Evolutionary conservation across 92 coral and sea anemone species (phyloP).

Genomic region (Palythoa caribaeorum): DNA sequence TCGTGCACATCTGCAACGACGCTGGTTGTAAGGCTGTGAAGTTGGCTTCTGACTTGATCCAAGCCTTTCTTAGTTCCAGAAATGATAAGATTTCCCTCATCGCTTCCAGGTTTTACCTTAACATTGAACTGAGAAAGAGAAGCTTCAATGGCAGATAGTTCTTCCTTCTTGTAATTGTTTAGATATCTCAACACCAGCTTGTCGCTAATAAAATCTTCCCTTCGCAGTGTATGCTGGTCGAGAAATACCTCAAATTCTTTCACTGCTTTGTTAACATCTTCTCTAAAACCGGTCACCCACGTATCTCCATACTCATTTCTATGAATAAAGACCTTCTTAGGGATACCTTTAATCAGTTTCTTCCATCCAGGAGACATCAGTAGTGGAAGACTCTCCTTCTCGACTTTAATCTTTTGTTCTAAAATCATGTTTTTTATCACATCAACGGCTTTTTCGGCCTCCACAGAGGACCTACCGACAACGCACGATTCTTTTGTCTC

Average conservation of each 20-base stretch:
- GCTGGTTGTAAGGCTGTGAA: slow-evolving; percentile 36
- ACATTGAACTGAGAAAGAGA: slow-evolving; percentile 60
- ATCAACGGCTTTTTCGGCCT: slow-evolving; percentile 63
- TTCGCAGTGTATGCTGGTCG: slow-evolving; percentile 60
- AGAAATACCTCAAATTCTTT: slow-evolving; percentile 59
- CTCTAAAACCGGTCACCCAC: slow-evolving; percentile 71
- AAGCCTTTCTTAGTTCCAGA: slow-evolving; percentile 81
- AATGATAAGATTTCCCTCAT: slow-evolving; percentile 56
- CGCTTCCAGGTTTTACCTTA: slow-evolving; percentile 49
- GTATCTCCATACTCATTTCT: slow-evolving; percentile 69
- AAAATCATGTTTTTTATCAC: slow-evolving; percentile 51
- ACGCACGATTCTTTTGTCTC: slow-evolving; percentile 34
- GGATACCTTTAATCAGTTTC: slow-evolving; percentile 51
- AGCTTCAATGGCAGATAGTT: slow-evolving; percentile 58
- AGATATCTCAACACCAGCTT: slow-evolving; percentile 67
- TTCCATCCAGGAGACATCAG: slow-evolving; percentile 63
- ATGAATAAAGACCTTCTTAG: slow-evolving; percentile 40
- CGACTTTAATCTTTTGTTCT: slow-evolving; percentile 68
- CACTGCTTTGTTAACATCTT: slow-evolving; percentile 62
- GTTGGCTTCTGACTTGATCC: background rate
- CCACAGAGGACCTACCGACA: slow-evolving; percentile 61
- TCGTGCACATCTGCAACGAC: slow-evolving; percentile 24
- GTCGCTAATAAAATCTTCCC: slow-evolving; percentile 56
- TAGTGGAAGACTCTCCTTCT: slow-evolving; percentile 50
- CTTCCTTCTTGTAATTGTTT: slow-evolving; percentile 61